Conservation (phyloP, 2,888 invertebrate genomes). For the Bruchidius siliquastri region DNA sequence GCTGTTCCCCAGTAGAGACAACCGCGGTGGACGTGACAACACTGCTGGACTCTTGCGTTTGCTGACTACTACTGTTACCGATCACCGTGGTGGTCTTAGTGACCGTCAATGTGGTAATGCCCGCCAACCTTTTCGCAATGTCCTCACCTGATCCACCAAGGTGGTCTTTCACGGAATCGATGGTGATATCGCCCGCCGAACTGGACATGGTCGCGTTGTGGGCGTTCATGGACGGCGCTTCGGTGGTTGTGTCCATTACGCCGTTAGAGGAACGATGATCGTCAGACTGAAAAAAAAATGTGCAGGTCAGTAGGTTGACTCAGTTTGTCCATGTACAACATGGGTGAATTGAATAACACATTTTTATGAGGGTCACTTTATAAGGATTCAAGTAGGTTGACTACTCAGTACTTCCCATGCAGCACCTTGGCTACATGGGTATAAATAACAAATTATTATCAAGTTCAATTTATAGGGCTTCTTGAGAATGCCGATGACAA, state of each 20-base stretch:
- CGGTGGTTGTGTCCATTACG: constrained; percentile 32
- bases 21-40: constrained; percentile 19
- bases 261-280: constrained; percentile 45
- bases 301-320: no score
- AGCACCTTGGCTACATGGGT: no score
- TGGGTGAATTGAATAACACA: no score
- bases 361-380: no score
- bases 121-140: constrained; percentile 41
- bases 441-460: no score
- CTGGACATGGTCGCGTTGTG: constrained; percentile 53
- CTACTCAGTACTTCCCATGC: no score
- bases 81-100: constrained; percentile 60
- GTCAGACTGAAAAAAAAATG: constrained; percentile 27
- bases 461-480: no score
- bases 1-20: constrained; percentile 16
- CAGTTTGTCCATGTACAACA: no score
- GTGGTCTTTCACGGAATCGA: constrained; percentile 91
- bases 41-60: not conserved
- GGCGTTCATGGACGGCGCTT: not conserved
- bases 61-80: constrained; percentile 45
- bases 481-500: no score
- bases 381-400: no score
- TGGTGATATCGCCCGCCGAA: constrained; percentile 82
- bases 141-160: constrained; percentile 50
- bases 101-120: constrained; percentile 59